phyloP scores from a whole-genome alignment of 1,140 invertebrate genomes.

The Maniola jurtina region DNA sequence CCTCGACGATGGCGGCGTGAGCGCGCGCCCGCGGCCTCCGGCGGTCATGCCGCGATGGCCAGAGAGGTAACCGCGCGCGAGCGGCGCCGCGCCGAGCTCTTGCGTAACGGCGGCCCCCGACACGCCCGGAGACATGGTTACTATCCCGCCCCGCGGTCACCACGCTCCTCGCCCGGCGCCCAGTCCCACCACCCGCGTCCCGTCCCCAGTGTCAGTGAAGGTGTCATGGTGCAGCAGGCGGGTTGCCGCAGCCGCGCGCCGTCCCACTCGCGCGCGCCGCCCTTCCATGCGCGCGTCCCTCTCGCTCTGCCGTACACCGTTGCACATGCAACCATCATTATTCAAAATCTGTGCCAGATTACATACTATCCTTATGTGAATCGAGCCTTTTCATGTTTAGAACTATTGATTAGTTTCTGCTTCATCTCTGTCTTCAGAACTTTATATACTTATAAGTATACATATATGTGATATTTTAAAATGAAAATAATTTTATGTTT shows the following conservation, averaged over 20 bases:
- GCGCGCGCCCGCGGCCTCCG: conserved; percentile 74
- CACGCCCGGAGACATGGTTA: conserved; percentile 59
- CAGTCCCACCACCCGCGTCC: conserved; percentile 1
- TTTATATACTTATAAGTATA: too few species aligned
- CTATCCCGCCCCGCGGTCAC: conserved; percentile 39
- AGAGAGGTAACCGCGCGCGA: conserved; percentile 74
- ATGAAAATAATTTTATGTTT: too few species aligned
- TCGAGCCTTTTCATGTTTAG: conserved; percentile 24
- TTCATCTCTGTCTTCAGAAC: too few species aligned
- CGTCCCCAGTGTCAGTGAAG: conserved; percentile 21
- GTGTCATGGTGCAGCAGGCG: conserved; percentile 26
- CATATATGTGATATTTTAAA: too few species aligned
- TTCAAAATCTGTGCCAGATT: conserved; percentile 51
- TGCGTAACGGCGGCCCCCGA: conserved; percentile 50
- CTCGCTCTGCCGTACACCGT: conserved; percentile 50
- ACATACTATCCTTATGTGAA: conserved; percentile 40
- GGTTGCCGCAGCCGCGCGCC: conserved; percentile 55
- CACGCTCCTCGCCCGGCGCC: conserved; percentile 4
- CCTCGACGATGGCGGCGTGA: conserved; percentile 74
- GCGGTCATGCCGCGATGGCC: conserved; percentile 79
- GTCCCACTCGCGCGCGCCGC: conserved; percentile 39
- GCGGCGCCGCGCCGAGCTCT: conserved; percentile 51
- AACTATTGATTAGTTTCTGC: conserved; percentile 20
- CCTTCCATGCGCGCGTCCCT: conserved; percentile 41
- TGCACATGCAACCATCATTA: conserved; percentile 68